Conservation (phyloP, 1,140 invertebrate genomes). For the Thaumetopoea pityocampa region DNA sequence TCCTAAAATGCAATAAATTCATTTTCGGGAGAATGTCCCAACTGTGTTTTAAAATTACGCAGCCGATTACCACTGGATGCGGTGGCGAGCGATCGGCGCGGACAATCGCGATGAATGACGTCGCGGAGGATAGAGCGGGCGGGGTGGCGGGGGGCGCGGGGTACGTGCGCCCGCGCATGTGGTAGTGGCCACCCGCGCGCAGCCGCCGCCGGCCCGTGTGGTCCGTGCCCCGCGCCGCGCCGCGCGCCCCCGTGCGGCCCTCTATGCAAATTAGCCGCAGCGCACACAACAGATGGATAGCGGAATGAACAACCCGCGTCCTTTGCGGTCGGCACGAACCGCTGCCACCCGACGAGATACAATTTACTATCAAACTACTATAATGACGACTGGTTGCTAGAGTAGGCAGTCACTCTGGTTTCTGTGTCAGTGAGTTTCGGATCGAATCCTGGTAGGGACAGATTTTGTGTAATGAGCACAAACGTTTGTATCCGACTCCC, state of each 20-base stretch:
- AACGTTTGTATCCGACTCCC: too few species aligned
- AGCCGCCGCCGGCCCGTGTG: conserved; percentile 57
- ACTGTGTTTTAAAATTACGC: too few species aligned
- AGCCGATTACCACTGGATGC: conserved; percentile 65
- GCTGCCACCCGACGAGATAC: conserved; percentile 21
- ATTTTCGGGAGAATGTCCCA: too few species aligned
- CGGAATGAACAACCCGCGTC: conserved; percentile 70
- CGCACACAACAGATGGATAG: conserved; percentile 74
- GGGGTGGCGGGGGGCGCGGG: conserved; percentile 28
- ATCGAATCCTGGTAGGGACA: too few species aligned
- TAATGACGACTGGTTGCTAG: too few species aligned
- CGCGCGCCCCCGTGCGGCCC: conserved; percentile 32
- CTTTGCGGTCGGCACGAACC: conserved; percentile 40
- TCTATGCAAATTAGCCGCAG: conserved; percentile 72
- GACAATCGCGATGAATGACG: conserved; percentile 71
- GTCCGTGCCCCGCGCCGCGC: conserved; percentile 42
- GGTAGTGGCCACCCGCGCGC: conserved; percentile 66
- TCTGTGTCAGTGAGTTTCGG: too few species aligned
- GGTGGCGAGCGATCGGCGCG: conserved; percentile 56
- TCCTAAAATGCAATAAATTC: too few species aligned
- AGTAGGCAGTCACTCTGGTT: too few species aligned
- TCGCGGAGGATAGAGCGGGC: conserved; percentile 41
- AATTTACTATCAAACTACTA: too few species aligned
- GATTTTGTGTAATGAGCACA: too few species aligned
- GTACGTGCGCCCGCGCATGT: conserved; percentile 59